Base-by-base conservation (phyloP, 2,888 invertebrate genomes). In the Podotricha telesiphe region DNA sequence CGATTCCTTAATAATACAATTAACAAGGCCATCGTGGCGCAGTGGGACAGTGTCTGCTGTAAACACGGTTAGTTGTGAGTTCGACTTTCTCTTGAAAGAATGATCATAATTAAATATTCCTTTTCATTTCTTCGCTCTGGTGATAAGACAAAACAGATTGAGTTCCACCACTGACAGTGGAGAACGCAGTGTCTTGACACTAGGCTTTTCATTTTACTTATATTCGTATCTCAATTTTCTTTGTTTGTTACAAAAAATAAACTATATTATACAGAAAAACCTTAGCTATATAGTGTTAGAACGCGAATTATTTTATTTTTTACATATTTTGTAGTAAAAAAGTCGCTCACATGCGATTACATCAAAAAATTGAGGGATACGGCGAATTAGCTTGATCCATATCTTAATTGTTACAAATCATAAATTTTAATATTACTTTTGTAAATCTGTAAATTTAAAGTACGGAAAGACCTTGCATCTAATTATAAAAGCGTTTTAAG, bases 381-480 rank as follows among this genome's bases (percentile, higher is more conserved):
- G n/a, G 17, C n/a, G 34, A 17, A 53, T n/a, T 53, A 11, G 19
- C 34, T n/a, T 55, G 34, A 34, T 34, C 10, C 53, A 0, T 34
- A 55, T 55, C 53, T 55, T 55, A 55, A 55, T 34, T 34, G 34
- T 55, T 55, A 34, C 53, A 55, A 55, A 55, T 55, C 17, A 55
- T 55, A 55, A 55, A 55, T 55, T 53, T 55, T 55, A 55, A 55
- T 17, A 55, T 34, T 55, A 17, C 53, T 45, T 20, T 45, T 59
- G 22, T 22, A 59, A 20, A 59, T 59, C 20, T 42, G 42, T 45
- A 59, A 42, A 40, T 45, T 59, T 22, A 10, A 59, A 59, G 59
- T 42, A 59, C 59, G 59, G 42, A 59, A 59, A 59, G 42, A 59
- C 59, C 59, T 59, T 59, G 42, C 59, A 59, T 59, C 59, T 55